Base-by-base conservation (phyloP, 2,888 invertebrate genomes). In the Zaprionus bogoriensis region DNA sequence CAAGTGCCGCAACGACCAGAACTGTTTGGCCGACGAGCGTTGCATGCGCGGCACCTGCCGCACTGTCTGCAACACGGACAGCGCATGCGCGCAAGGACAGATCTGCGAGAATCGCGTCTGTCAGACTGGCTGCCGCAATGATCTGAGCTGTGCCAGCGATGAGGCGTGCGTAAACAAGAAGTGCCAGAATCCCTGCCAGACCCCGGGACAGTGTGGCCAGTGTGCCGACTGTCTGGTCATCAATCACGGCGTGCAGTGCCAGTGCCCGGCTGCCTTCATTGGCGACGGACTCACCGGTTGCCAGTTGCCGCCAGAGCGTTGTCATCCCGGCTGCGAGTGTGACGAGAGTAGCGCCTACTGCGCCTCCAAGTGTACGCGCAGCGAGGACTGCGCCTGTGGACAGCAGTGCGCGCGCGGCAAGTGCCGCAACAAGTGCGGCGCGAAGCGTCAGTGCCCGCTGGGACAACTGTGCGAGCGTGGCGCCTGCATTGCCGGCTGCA, bases 51-150 rank as follows among this genome's bases (percentile, higher is more conserved):
- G 96, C 41, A 93, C 95, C 51, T 97, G 97, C 87, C 95, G 95
- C 90, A 93, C 95, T 1, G 94, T 97, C 25, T 98, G 97, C 88
- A 97, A 97, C 88, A 96, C 95, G 51, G 97, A 98, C 89, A 93
- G 94, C 10, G 94, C 95, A 62, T 98, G 97, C 87, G 93, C 93
- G 17, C 92, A 93, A 10, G 95, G 95, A 73, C 96, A 97, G 90
- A 96, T 98, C 79, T 98, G 98, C 87, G 95, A 96, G 89, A 96
- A 95, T 82, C 93, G 97, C 79, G 92, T 97, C 68, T 97, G 97
- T 89, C 94, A 96, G 87, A 93, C 95, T 81, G 98, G 98, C 42
- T 98, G 98, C 88, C 93, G 97, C 62, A 96, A 94, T 86, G 97
- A 97, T 88, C 94, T 94, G 41, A 93, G 94, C 10, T 98, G 98